Evolutionary conservation across 2,113 vertebrate genomes (phyloP), one percentile per base, ranked within the genome.

Genomic region (Sceloporus undulatus): DNA sequence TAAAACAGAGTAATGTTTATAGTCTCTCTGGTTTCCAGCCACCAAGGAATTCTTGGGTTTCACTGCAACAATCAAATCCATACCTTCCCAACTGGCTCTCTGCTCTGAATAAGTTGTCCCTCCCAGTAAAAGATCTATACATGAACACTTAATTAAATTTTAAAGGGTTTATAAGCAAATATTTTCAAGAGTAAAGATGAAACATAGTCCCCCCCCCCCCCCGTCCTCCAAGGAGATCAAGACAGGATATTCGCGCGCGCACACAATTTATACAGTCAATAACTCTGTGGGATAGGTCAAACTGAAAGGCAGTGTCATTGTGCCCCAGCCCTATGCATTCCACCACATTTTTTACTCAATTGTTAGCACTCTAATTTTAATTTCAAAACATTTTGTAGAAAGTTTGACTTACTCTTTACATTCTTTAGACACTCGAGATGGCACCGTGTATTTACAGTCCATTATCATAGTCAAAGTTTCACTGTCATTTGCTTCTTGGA

Each of bases 391-490:
- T 34, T 82, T 21, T 70, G 2, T 27, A 14, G 80, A 87, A 38
- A 19, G 4, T 38, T 84, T 66, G 89, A 98, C 99, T 98, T 96
- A 99, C 98, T 99, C 98, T 97, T 98, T 98, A 95, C 99, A 99
- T 95, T 98, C 98, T 79, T 96, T 96, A 82, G 99, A 99, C 90
- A 99, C 98, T 0, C 97, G 99, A 82, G 96, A 91, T 5, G 99
- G 98, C 71, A 99, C 98, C 0, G 98, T 99, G 92, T 99, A 99
- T 95, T 98, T 99, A 97, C 99, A 99, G 94, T 99, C 99, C 99
- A 99, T 99, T 94, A 99, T 99, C 99, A 99, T 99, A 68, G 99
- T 99, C 95, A 99, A 95, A 0, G 99, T 99, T 96, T 99, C 99
- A 9, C 99, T 99, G 97, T 99, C 99, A 1, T 99, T 99, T 88